Evolutionary conservation across 2,113 vertebrate genomes (phyloP).

Genomic region (Nothobranchius furzeri): DNA sequence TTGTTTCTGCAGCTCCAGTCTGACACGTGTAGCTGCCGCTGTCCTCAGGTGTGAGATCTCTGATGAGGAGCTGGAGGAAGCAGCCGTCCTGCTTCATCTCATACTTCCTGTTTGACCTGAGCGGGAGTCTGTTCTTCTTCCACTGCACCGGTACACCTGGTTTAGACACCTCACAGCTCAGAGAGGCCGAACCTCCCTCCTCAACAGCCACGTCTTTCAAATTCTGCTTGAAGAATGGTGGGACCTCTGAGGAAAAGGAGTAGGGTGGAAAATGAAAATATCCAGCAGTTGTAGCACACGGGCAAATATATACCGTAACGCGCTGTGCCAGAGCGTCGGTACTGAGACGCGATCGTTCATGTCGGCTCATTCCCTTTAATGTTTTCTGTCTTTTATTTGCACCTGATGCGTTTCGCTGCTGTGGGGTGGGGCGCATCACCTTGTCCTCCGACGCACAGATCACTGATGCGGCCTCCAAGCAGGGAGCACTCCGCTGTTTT

Average conservation of each 20-base stretch:
- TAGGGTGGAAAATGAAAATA: neutral
- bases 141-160: constrained; percentile 59
- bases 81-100: constrained; percentile 75
- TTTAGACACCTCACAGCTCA: constrained; percentile 67
- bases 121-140: constrained; percentile 64
- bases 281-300: too few species aligned
- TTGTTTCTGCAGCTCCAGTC: constrained; percentile 34
- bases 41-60: constrained; percentile 59
- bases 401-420: too few species aligned
- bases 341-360: too few species aligned
- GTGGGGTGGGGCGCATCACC: too few species aligned
- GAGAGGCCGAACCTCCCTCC: constrained; percentile 25
- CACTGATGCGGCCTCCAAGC: too few species aligned
- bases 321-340: too few species aligned
- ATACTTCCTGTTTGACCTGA: constrained; percentile 62
- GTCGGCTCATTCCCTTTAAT: too few species aligned
- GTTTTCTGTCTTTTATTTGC: too few species aligned
- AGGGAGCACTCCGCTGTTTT: too few species aligned
- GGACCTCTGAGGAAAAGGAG: constrained; percentile 27
- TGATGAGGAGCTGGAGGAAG: constrained; percentile 51
- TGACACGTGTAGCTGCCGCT: constrained; percentile 47
- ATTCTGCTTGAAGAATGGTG: constrained; percentile 47
- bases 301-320: too few species aligned
- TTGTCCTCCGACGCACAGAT: too few species aligned
- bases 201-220: constrained; percentile 35